Base-by-base conservation (phyloP, 2,113 vertebrate species). In the Coregonus clupeaformis region DNA sequence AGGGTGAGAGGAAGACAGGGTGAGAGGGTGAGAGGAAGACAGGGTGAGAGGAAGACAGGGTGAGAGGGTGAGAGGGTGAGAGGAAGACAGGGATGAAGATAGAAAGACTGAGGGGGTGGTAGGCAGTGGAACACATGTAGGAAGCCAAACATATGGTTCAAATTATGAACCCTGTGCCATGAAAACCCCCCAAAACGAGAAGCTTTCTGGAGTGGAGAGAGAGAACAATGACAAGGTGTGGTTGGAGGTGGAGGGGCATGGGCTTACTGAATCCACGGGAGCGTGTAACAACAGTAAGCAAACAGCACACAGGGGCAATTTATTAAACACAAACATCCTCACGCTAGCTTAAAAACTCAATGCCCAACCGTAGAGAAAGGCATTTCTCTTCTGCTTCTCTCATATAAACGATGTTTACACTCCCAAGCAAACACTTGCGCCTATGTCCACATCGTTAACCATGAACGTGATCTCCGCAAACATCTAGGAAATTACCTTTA, bases 71-170 rank as follows among this genome's bases (percentile, higher is more conserved):
- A 27, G 0, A 66, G 27, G 3, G 77, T 57, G 74, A 82, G 80
- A 82, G 83, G 84, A 91, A 84, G 83, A 64, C 62, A 73, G 77
- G 87, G 85, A 80, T 80, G 85, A 84, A 85, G 73, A 62, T 60
- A 67, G 72, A 27, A 20, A n/a, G 63, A 16, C n/a, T 9, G 24
- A 22, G 25, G 13, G 77, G 83, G 84, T 78, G 81, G 77, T 75
- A 80, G 77, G 42, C 14, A 82, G 78, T 77, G 76, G 82, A 85
- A 79, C 73, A 73, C 30, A 81, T 79, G 47, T 16, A 4, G 47
- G 47, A 49, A 49, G 32, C 69, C 69, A 11, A 14, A 85, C 86
- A 89, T 84, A 73, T 78, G 82, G 86, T 89, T 89, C 81, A 81
- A 68, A 89, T 90, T 86, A 87, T 18, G 14, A 73, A 75, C 65